Evolutionary conservation across 2,888 invertebrate genomes (phyloP).

Genomic region (Chrysolina haemoptera): DNA sequence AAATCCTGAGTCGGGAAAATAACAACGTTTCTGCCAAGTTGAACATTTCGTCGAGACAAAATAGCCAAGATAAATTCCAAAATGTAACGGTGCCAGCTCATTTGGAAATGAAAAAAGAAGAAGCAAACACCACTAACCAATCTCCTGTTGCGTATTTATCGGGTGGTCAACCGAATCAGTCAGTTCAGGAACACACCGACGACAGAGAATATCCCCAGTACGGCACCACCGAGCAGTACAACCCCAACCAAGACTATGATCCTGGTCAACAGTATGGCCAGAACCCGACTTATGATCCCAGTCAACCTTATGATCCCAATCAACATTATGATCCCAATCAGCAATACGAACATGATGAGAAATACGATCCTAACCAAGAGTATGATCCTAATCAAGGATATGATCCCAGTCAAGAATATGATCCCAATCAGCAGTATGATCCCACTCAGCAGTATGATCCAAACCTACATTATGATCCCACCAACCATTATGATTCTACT

Average conservation of each 20-base stretch:
- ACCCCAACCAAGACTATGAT: conserved; percentile 50
- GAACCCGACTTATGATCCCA: neutral
- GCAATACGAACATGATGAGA: conserved; percentile 52
- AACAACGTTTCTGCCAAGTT: conserved; percentile 54
- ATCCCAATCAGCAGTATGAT: conserved; percentile 51
- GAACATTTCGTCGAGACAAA: conserved; percentile 48
- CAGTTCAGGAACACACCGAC: conserved; percentile 20
- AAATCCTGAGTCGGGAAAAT: conserved; percentile 54
- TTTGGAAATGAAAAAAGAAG: neutral
- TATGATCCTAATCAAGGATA: conserved; percentile 54
- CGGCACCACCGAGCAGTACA: conserved; percentile 53
- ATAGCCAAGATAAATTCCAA: conserved; percentile 47
- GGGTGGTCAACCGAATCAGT: neutral
- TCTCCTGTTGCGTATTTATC: conserved; percentile 29
- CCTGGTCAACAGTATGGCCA: conserved; percentile 53
- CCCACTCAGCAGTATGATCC: conserved; percentile 49
- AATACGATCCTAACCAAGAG: conserved; percentile 60
- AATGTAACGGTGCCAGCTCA: neutral
- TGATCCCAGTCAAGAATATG: conserved; percentile 62
- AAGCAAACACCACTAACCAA: conserved; percentile 31
- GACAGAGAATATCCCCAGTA: conserved; percentile 42
- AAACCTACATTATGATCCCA: conserved; percentile 47
- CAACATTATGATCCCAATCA: conserved; percentile 64
- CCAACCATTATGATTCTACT: conserved; percentile 49
- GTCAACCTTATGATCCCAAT: conserved; percentile 60